Evolutionary conservation across 2,797 vertebrate species (phyloP), one percentile per base, ranked within the genome.

Genomic region (Scarus forsteni): DNA sequence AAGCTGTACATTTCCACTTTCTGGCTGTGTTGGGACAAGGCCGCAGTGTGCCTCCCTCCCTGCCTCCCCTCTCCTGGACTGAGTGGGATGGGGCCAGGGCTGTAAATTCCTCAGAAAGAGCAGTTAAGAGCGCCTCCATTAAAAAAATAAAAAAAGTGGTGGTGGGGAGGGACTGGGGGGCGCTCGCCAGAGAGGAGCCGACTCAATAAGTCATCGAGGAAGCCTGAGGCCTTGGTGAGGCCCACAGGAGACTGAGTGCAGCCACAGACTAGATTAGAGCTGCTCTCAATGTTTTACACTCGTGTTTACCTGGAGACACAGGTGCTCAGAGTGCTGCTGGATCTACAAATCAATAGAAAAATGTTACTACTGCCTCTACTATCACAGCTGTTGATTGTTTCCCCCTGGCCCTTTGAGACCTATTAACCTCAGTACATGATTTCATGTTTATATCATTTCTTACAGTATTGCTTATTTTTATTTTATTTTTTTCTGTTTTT

Each of bases 101-200:
- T 91, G 93, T 93, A 93, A 93, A 93, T 94, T 94, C 92, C 91
- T 92, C 67, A 87, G 81, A 88, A 90, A 89, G 89, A 90, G 86
- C 89, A 81, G 86, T 88, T 91, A 88, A 84, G 87, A 90, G 87
- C 74, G 87, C 85, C 84, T 90, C 87, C 74, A 84, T 90, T 92
- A 90, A 91, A 93, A 80, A 58, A 53, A 39, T 7, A 39, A 39
- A 39, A 38, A 39, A 39, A 39, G 9, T 39, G 38, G 38, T 39
- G 38, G 38, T 27, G 38, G 38, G 68, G 73, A 64, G 68, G 73
- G 67, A 12, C 0, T 38, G 77, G 67, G 68, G 75, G 68, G 77
- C 7, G 54, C 89, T 91, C 83, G 84, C 82, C 92, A 89, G 85
- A 84, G 84, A 85, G 91, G 90, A 93, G 90, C 91, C 86, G 10